Evolutionary conservation across 92 coral and sea anemone genomes (phyloP).

Genomic region (Parazoanthus atlanticus): DNA sequence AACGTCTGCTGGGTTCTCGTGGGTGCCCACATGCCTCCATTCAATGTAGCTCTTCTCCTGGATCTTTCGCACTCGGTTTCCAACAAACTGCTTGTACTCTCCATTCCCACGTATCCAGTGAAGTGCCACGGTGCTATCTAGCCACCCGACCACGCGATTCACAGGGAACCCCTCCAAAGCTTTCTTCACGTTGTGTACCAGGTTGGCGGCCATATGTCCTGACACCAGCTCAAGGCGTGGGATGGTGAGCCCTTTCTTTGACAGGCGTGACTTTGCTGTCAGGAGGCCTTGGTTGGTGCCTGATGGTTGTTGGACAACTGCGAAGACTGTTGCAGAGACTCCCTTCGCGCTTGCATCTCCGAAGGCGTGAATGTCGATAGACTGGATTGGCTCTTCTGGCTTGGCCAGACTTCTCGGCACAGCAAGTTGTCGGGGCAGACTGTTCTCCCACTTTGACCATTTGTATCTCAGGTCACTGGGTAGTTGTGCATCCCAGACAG

Average conservation of each 20-base stretch:
- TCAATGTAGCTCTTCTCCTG: slow-evolving; percentile 55
- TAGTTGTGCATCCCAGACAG: background rate
- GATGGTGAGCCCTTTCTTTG: slow-evolving; percentile 65
- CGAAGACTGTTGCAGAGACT: slow-evolving; percentile 59
- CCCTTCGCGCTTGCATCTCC: slow-evolving; percentile 67
- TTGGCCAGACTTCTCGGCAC: slow-evolving; percentile 42
- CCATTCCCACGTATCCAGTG: too few species aligned
- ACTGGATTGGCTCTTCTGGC: slow-evolving; percentile 40
- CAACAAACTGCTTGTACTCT: too few species aligned
- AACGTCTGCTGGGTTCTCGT: slow-evolving; percentile 69
- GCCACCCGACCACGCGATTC: slow-evolving; percentile 61
- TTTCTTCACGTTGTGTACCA: slow-evolving; percentile 62
- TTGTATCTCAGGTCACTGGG: background rate
- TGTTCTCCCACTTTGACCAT: slow-evolving; percentile 56
- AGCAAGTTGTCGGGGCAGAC: slow-evolving; percentile 36
- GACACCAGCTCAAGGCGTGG: slow-evolving; percentile 67
- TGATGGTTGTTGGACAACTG: slow-evolving; percentile 52
- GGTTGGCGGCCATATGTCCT: slow-evolving; percentile 70
- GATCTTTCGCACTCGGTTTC: slow-evolving; percentile 65
- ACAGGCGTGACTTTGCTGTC: slow-evolving; percentile 58
- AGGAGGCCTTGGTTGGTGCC: slow-evolving; percentile 53
- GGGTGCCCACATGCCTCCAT: slow-evolving; percentile 65
- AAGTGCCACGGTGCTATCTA: slow-evolving; percentile 66
- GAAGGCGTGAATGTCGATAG: slow-evolving; percentile 55
- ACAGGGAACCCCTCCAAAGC: slow-evolving; percentile 65